phyloP scores from a whole-genome alignment of 1,140 invertebrate species.

The Asbolus verrucosus region DNA sequence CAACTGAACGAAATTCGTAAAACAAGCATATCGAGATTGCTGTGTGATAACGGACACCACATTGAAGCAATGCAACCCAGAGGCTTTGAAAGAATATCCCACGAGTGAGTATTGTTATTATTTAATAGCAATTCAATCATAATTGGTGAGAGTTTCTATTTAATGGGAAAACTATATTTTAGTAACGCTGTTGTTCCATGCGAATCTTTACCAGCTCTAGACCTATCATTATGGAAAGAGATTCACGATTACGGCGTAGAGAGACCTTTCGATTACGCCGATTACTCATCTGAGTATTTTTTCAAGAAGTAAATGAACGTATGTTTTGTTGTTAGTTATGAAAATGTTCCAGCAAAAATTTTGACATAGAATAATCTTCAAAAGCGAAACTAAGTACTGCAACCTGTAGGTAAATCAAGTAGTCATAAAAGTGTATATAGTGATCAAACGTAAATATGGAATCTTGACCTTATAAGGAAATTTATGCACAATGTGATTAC shows the following conservation, averaged over 20 bases:
- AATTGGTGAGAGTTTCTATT: slow-evolving; percentile 27
- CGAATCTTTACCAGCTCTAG: slow-evolving; percentile 73
- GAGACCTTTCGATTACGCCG: background rate
- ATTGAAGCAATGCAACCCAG: slow-evolving; percentile 79
- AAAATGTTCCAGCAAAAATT: no score
- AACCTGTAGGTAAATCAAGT: no score
- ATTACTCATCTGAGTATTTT: slow-evolving; percentile 17
- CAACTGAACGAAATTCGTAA: slow-evolving; percentile 82
- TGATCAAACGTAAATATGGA: no score
- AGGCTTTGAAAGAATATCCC: slow-evolving; percentile 72
- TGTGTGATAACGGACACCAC: slow-evolving; percentile 90
- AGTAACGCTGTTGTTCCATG: slow-evolving; percentile 79
- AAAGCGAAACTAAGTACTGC: no score
- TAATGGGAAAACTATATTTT: slow-evolving; percentile 59
- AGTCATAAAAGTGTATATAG: no score
- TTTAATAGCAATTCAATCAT: slow-evolving; percentile 53
- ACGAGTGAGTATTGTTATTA: slow-evolving; percentile 67
- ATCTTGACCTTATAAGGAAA: no score
- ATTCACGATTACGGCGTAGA: background rate
- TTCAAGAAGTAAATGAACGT: slow-evolving; percentile 18
- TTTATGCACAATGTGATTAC: no score
- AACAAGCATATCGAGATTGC: slow-evolving; percentile 80
- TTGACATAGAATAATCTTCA: no score
- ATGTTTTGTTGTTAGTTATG: no score
- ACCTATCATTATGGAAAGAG: slow-evolving; percentile 76